Percentiles rank a stretch among this genome's conserved stretches.
phyloP scores from a whole-genome alignment of 1,140 invertebrate genomes.

The Listronotus oregonensis region DNA sequence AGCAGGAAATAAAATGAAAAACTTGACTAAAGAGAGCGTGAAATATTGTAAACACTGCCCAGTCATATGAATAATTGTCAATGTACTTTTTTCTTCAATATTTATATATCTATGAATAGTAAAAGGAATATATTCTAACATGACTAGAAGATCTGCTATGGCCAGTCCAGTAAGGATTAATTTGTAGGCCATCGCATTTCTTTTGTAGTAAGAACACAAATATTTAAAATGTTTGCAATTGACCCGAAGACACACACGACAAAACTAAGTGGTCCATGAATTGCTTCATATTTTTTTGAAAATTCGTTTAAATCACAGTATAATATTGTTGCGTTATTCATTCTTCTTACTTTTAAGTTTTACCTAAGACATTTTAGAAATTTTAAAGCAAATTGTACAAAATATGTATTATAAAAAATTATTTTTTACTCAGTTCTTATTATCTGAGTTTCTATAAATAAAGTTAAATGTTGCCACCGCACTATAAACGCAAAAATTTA shows the following conservation, averaged over 20 bases:
- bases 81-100: constrained; percentile 58
- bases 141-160: constrained; percentile 88
- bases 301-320: constrained; percentile 56
- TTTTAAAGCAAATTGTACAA: not conserved
- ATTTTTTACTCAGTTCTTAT: too few species aligned
- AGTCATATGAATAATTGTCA: constrained; percentile 72
- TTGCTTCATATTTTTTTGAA: constrained; percentile 56
- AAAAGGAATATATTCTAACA: constrained; percentile 93
- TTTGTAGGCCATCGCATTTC: constrained; percentile 90
- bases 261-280: constrained; percentile 79
- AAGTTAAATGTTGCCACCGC: too few species aligned
- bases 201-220: constrained; percentile 86
- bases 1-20: constrained; percentile 91
- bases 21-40: constrained; percentile 85
- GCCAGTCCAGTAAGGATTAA: constrained; percentile 85
- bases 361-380: not conserved
- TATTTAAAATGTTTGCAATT: constrained; percentile 91
- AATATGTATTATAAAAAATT: too few species aligned
- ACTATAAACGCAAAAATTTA: too few species aligned
- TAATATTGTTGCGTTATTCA: constrained; percentile 23
- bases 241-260: constrained; percentile 91
- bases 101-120: constrained; percentile 80
- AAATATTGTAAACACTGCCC: constrained; percentile 81
- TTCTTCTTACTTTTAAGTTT: not conserved
- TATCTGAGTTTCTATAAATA: too few species aligned